Evolutionary conservation across 2,113 vertebrate genomes (phyloP).

Genomic region (Pedionomus torquatus): DNA sequence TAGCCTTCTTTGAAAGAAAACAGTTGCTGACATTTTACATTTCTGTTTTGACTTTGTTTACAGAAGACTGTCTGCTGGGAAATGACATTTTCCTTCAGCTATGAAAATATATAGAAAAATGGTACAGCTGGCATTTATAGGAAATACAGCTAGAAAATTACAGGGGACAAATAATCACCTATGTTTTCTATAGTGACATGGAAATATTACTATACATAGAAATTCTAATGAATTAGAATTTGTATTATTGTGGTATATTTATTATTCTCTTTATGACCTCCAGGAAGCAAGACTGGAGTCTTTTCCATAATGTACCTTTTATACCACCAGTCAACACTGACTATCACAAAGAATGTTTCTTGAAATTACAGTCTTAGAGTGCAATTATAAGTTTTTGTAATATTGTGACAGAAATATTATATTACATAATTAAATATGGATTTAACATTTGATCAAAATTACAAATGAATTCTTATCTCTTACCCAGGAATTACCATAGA

Average conservation of each 20-base stretch:
- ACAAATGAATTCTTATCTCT: background rate
- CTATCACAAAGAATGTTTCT: background rate
- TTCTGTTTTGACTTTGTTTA: constrained; percentile 43
- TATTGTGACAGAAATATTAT: background rate
- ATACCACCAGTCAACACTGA: background rate
- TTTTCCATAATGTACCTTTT: background rate
- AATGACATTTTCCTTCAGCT: constrained; percentile 30
- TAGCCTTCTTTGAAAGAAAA: constrained; percentile 7
- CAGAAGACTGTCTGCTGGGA: constrained; percentile 12
- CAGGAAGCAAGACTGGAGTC: background rate
- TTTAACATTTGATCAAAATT: background rate
- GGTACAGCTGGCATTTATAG: constrained; percentile 11
- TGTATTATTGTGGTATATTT: background rate
- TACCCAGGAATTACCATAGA: background rate
- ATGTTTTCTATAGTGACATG: constrained; percentile 14
- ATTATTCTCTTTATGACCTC: background rate
- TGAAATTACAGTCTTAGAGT: background rate
- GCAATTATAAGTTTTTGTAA: background rate
- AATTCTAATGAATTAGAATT: background rate
- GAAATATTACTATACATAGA: background rate
- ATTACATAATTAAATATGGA: background rate
- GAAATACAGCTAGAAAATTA: constrained; percentile 32
- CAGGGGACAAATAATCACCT: constrained; percentile 14
- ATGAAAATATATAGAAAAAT: constrained; percentile 27
- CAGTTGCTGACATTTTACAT: constrained; percentile 60